Conservation (phyloP, 2,888 invertebrate genomes). For the Toxonevra muliebris region DNA sequence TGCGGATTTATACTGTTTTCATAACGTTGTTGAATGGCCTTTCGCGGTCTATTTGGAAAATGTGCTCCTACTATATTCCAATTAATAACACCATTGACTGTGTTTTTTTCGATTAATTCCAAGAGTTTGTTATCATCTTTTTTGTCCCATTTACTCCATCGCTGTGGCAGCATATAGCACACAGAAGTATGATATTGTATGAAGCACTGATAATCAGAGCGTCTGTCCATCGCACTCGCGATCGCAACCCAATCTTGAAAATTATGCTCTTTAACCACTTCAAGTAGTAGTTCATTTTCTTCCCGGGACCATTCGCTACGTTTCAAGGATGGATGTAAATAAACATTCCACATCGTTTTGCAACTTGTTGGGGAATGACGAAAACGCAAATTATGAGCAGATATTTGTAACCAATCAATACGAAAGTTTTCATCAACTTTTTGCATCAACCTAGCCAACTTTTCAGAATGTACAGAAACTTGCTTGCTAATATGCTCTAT, state of each 20-base stretch:
- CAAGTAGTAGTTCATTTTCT: conserved; percentile 66
- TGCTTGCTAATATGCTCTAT: conserved; percentile 3
- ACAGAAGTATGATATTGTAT: conserved; percentile 71
- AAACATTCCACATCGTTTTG: conserved; percentile 76
- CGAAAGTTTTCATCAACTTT: conserved; percentile 44
- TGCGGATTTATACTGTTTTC: conserved; percentile 55
- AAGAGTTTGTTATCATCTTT: conserved; percentile 75
- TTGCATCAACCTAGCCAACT: conserved; percentile 39
- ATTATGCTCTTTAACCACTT: conserved; percentile 62
- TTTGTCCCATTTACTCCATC: conserved; percentile 68
- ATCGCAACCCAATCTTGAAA: conserved; percentile 75
- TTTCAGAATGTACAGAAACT: conserved; percentile 38
- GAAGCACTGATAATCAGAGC: conserved; percentile 77
- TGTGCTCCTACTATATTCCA: conserved; percentile 76
- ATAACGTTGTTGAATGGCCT: conserved; percentile 74
- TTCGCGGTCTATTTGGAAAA: conserved; percentile 72
- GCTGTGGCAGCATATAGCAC: conserved; percentile 37
- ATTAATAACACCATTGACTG: conserved; percentile 74
- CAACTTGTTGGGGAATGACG: conserved; percentile 75
- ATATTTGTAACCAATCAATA: conserved; percentile 62
- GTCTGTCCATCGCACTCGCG: conserved; percentile 68
- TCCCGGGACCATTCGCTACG: conserved; percentile 68
- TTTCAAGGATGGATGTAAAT: conserved; percentile 74
- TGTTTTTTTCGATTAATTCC: conserved; percentile 71
- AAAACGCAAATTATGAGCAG: conserved; percentile 60